phyloP scores from a whole-genome alignment of 2,113 vertebrate genomes.

The Clarias gariepinus region DNA sequence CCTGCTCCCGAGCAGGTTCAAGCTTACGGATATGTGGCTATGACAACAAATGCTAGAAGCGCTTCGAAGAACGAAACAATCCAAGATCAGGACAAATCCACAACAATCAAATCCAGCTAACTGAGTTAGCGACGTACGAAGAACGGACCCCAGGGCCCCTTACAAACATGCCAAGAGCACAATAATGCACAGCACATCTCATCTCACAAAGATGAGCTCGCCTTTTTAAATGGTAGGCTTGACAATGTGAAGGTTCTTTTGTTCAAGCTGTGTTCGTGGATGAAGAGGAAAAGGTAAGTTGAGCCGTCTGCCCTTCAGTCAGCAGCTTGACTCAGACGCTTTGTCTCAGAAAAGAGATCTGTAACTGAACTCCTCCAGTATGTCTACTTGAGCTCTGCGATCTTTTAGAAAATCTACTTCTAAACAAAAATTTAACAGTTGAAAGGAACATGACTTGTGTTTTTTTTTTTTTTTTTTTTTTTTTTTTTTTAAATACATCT shows the following conservation, averaged over 20 bases:
- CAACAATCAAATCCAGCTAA: too few relatives aligned
- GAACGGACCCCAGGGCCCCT: too few relatives aligned
- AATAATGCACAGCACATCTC: neutral
- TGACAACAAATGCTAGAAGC: too few relatives aligned
- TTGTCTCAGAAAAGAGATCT: neutral
- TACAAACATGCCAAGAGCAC: neutral
- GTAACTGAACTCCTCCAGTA: slow-evolving; percentile 30
- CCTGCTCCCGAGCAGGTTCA: too few relatives aligned
- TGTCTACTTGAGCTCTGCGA: neutral
- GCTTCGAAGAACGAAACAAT: too few relatives aligned
- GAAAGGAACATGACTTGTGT: neutral
- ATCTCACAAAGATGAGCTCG: too few relatives aligned
- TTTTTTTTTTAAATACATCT: neutral
- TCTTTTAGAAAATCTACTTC: neutral
- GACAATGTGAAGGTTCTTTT: neutral
- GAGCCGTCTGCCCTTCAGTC: slow-evolving; percentile 17
- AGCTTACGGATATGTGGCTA: too few relatives aligned
- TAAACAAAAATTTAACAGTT: neutral
- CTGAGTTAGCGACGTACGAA: too few relatives aligned
- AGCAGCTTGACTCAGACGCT: slow-evolving; percentile 24
- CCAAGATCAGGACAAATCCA: too few relatives aligned
- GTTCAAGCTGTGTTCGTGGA: neutral
- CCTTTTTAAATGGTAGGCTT: neutral
- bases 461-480: neutral
- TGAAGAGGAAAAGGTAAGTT: slow-evolving; percentile 26